These are phyloP conservation scores for Oceanodroma tethys DNA, from an alignment of 2,113 vertebrate species.

Conservation along the genomic window DNA sequence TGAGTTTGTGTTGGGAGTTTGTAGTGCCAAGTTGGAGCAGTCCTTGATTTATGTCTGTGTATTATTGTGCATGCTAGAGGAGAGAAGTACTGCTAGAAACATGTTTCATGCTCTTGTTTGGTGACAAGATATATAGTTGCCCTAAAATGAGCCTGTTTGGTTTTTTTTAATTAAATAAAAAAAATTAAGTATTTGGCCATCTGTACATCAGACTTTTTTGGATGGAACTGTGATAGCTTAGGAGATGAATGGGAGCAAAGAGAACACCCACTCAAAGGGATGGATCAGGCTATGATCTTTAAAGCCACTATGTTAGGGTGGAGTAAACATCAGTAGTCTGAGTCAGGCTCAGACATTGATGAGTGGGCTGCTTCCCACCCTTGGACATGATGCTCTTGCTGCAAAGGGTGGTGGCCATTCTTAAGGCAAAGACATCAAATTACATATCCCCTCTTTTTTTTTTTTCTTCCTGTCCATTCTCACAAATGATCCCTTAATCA, in stretches of 20 bases:
- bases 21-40: neutral
- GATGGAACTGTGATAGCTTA: neutral
- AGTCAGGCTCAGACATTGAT: neutral
- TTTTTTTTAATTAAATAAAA: neutral
- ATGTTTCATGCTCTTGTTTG: rapidly evolving
- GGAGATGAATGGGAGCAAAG: neutral
- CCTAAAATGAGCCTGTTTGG: neutral
- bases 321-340: neutral
- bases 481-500: neutral
- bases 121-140: neutral
- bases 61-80: neutral
- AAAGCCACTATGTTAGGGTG: neutral
- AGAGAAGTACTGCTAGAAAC: neutral
- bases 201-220: neutral
- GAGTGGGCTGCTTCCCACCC: neutral
- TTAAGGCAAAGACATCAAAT: neutral
- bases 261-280: neutral
- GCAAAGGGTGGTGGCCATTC: neutral
- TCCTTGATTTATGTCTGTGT: neutral
- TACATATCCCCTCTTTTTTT: too few relatives aligned
- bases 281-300: neutral
- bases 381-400: neutral
- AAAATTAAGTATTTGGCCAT: neutral
- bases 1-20: neutral
- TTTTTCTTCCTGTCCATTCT: neutral